Evolutionary conservation across 1,140 invertebrate genomes (phyloP), one percentile per base, ranked within the genome.

Genomic region (Zaprionus nigranus): DNA sequence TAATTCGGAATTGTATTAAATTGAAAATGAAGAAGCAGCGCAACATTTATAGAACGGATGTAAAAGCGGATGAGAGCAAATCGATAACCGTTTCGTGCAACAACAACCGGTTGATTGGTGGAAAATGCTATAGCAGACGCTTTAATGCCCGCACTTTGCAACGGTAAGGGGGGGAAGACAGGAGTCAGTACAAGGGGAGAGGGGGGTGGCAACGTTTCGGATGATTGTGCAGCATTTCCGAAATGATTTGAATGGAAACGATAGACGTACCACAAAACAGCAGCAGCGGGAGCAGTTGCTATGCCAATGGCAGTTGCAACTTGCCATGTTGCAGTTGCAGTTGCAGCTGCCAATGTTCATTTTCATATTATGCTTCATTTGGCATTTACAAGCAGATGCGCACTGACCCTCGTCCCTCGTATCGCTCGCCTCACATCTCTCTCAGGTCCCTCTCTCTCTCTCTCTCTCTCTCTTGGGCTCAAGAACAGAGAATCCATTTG

Each of bases 11-110:
- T 46, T 46, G 40, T 46, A 46, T 51, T 1, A 68, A 51, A 36
- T 58, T 78, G 51, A 75, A 66, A 43, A 83, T 75, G 49, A 76
- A 83, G 24, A 80, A 69, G 11, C 49, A 63, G 11, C 49, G 22
- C 36, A 87, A 53, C 28, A 22, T 51, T 28, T 61, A 65, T 40
- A 61, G 57, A 69, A 62, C 51, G 65, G 58, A 69, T 49, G 17
- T 66, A 17, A 65, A 72, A 72, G 38, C 15, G 53, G 51, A 77
- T 51, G 46, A 53, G 15, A 68, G 58, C 15, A 75, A 75, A 57
- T 75, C 54, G 4, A 38, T 20, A 17, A 38, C 20, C 1, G 43
- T 43, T 30, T 69, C 22, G 26, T 26, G 24, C 49, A 68, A 17
- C 28, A 62, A 2, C n/a, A 7, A 7, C 38, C 54, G 54, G 3